These are phyloP conservation scores for Neocrepidodera transversa DNA, from an alignment of 2,888 invertebrate genomes.

Conservation along the genomic window DNA sequence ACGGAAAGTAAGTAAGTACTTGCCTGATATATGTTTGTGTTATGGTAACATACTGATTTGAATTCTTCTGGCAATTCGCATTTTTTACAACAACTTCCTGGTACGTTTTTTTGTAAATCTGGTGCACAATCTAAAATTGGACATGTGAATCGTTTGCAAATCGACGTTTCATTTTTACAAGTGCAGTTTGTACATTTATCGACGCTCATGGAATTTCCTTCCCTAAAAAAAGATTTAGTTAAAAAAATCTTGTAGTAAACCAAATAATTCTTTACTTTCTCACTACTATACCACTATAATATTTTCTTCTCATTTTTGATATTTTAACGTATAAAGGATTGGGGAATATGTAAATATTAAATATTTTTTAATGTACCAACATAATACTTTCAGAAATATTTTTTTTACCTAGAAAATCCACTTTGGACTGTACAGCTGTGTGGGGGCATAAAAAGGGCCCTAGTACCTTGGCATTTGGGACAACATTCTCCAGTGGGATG, in stretches of 20 bases:
- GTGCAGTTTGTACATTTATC: slow-evolving; percentile 87
- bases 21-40: slow-evolving; percentile 75
- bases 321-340: too few relatives aligned
- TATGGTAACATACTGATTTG: slow-evolving; percentile 69
- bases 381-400: too few relatives aligned
- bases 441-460: slow-evolving; percentile 59
- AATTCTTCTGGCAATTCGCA: slow-evolving; percentile 76
- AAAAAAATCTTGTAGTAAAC: neutral
- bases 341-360: too few relatives aligned
- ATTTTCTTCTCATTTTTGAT: too few relatives aligned
- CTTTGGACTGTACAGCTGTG: slow-evolving; percentile 64
- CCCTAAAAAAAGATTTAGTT: slow-evolving; percentile 26
- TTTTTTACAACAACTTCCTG: slow-evolving; percentile 78
- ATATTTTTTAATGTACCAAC: too few relatives aligned
- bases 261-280: too few relatives aligned
- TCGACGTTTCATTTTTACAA: slow-evolving; percentile 80
- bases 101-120: slow-evolving; percentile 70
- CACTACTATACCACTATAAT: too few relatives aligned
- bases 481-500: slow-evolving; percentile 85
- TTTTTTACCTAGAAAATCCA: slow-evolving; percentile 47
- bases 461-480: slow-evolving; percentile 60
- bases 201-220: slow-evolving; percentile 47
- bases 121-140: slow-evolving; percentile 88
- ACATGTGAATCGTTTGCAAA: slow-evolving; percentile 83
- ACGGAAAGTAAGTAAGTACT: too few relatives aligned